phyloP scores from a whole-genome alignment of 2,888 invertebrate genomes.

The Notodonta ziczac region DNA sequence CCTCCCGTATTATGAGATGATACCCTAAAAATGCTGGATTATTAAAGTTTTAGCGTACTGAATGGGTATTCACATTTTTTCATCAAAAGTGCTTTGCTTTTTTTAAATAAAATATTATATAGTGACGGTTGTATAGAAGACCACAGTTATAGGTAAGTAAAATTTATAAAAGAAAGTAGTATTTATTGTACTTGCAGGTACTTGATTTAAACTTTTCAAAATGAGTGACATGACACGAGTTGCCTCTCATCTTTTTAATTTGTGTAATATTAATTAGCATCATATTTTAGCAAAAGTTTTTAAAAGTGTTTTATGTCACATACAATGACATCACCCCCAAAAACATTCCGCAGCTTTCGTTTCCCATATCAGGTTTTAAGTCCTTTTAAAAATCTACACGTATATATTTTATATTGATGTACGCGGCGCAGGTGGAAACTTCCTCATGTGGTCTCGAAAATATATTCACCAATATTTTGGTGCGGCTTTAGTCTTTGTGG shows the following conservation, averaged over 20 bases:
- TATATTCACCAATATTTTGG: conserved; percentile 30
- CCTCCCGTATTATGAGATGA: conserved; percentile 30
- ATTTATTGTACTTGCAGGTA: too few relatives aligned
- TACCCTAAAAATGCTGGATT: conserved; percentile 34
- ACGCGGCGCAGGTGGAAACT: conserved; percentile 54
- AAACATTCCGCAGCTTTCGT: conserved; percentile 20
- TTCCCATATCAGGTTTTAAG: conserved; percentile 44
- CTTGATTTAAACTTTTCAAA: too few relatives aligned
- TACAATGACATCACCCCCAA: not conserved
- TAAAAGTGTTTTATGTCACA: too few relatives aligned
- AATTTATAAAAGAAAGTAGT: too few relatives aligned
- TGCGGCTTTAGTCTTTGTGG: conserved; percentile 26
- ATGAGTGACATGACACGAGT: too few relatives aligned
- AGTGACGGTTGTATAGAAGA: not conserved
- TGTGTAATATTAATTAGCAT: too few relatives aligned
- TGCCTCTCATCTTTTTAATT: too few relatives aligned
- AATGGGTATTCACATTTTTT: not conserved
- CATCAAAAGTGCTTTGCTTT: not conserved
- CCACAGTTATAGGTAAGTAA: too few relatives aligned
- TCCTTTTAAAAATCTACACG: conserved; percentile 45
- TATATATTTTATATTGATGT: conserved; percentile 50
- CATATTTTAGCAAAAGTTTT: not conserved
- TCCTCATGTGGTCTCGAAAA: conserved; percentile 36
- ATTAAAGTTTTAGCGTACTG: conserved; percentile 29
- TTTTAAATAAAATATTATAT: not conserved